phyloP scores from a whole-genome alignment of 2,113 vertebrate genomes.

The Mionectes macconnelli region DNA sequence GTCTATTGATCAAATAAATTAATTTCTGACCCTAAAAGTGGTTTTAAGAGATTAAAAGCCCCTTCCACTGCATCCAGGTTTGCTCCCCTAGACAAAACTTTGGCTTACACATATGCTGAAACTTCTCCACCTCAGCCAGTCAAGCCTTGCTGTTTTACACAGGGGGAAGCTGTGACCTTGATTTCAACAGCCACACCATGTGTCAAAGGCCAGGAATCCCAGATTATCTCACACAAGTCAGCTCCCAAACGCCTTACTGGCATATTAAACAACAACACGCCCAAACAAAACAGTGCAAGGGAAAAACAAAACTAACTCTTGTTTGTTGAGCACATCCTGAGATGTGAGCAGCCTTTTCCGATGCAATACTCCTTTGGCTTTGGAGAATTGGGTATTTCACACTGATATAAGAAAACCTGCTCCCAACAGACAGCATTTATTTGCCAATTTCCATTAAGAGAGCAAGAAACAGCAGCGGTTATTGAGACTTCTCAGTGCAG shows the following conservation, averaged over 20 bases:
- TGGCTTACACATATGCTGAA: fast-evolving
- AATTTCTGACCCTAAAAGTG: neutral
- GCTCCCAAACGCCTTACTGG: neutral
- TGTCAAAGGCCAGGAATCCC: neutral
- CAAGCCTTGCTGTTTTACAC: neutral
- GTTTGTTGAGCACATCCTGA: neutral
- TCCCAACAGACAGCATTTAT: neutral
- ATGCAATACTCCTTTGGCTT: neutral
- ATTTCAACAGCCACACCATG: neutral
- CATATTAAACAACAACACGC: neutral
- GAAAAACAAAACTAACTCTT: neutral
- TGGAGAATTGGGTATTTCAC: neutral
- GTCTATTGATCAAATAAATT: neutral
- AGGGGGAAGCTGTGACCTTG: neutral
- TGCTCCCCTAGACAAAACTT: neutral
- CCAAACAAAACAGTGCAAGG: neutral
- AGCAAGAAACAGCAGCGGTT: neutral
- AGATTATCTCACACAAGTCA: neutral
- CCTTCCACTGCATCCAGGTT: neutral
- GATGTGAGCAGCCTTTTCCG: neutral
- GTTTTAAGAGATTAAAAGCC: neutral
- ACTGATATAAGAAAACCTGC: neutral
- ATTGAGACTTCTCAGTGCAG: neutral
- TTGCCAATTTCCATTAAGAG: neutral
- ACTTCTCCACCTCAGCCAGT: neutral